phyloP scores from a whole-genome alignment of 2,113 vertebrate genomes.

The Pantherophis guttatus region DNA sequence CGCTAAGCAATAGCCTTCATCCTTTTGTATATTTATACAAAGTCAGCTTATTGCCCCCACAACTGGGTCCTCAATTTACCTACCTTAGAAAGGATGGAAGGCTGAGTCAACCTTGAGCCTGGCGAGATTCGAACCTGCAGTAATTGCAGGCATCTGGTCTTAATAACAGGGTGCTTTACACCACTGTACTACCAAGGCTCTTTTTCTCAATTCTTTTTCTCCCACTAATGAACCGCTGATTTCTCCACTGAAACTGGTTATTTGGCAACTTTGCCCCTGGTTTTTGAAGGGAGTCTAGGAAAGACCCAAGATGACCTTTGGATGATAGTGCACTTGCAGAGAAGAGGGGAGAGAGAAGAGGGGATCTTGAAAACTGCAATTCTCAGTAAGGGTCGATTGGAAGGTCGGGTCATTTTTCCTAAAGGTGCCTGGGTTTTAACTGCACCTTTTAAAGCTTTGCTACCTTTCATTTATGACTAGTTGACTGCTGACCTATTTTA shows the following conservation, averaged over 20 bases:
- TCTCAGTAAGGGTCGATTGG: neutral
- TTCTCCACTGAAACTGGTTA: neutral
- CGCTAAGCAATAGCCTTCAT: no score
- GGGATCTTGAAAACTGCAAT: neutral
- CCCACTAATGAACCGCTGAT: neutral
- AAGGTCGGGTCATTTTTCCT: neutral
- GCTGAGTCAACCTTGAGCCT: no score
- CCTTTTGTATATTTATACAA: no score
- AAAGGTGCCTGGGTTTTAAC: neutral
- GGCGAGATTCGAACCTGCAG: no score
- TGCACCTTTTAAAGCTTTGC: neutral
- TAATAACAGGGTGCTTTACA: no score
- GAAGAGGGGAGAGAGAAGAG: neutral
- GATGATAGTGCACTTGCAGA: neutral
- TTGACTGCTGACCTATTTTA: neutral
- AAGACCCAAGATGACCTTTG: neutral
- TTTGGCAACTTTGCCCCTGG: neutral
- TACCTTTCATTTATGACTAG: neutral
- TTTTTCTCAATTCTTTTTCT: neutral
- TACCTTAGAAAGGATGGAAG: no score
- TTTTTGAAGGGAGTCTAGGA: neutral
- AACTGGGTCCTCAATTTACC: no score
- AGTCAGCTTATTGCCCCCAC: no score
- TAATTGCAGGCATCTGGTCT: no score
- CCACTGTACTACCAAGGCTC: no score